Percentiles rank a stretch among this genome's conserved stretches.
Conservation (phyloP, 1,140 invertebrate genomes). For the Hyposmocoma kahamanoa region DNA sequence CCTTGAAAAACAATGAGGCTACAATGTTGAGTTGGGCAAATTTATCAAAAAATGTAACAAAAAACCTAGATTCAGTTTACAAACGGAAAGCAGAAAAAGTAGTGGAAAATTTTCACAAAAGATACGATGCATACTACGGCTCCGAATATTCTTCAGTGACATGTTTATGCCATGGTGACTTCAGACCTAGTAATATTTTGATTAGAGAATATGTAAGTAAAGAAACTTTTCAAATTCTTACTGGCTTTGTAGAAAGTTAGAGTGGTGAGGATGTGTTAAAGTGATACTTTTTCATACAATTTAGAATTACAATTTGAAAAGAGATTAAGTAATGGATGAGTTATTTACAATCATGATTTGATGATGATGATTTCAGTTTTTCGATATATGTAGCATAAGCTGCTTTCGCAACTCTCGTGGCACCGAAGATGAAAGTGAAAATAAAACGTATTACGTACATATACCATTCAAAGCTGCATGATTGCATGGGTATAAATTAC, state of each 20-base stretch:
- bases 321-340: too few relatives aligned
- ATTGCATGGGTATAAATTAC: too few relatives aligned
- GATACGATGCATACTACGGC: not conserved
- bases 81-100: not conserved
- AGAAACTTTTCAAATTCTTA: not conserved
- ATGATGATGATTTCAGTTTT: too few relatives aligned
- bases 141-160: not conserved
- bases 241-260: not conserved
- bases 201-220: conserved; percentile 16
- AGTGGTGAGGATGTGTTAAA: too few relatives aligned
- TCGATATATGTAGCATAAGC: too few relatives aligned
- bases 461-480: too few relatives aligned
- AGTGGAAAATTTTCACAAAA: not conserved
- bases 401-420: too few relatives aligned
- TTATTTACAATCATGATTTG: too few relatives aligned
- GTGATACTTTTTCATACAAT: too few relatives aligned
- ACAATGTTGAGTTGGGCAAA: conserved; percentile 7
- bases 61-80: not conserved
- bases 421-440: too few relatives aligned
- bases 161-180: conserved; percentile 30
- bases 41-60: not conserved
- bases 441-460: too few relatives aligned
- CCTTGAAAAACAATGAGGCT: conserved; percentile 15
- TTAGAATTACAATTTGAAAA: too few relatives aligned
- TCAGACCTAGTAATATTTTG: conserved; percentile 29